phyloP scores from a whole-genome alignment of 2,113 vertebrate genomes.

The Myrmecophaga tridactyla region DNA sequence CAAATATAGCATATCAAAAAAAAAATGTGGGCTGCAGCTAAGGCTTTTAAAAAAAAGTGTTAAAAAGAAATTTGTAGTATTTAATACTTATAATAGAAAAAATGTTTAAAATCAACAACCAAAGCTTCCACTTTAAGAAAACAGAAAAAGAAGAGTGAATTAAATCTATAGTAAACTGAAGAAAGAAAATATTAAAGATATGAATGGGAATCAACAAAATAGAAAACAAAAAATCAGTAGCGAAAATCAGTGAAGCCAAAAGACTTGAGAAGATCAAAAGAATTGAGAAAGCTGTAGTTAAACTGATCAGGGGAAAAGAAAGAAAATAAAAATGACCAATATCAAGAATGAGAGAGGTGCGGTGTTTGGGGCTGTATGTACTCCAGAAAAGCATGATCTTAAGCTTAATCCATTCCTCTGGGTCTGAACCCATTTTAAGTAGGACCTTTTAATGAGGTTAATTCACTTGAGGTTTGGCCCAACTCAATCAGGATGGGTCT shows the following conservation, averaged over 20 bases:
- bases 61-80: not conserved
- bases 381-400: too few relatives aligned
- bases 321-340: not conserved
- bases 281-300: not conserved
- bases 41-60: not conserved
- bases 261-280: not conserved
- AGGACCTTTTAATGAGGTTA: too few relatives aligned
- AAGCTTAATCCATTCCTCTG: too few relatives aligned
- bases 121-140: not conserved
- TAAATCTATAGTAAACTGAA: not conserved
- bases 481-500: too few relatives aligned
- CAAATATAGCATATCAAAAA: not conserved
- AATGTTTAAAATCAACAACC: not conserved
- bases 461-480: too few relatives aligned
- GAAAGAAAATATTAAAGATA: not conserved
- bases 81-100: not conserved
- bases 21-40: not conserved
- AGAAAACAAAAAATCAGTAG: not conserved
- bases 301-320: not conserved
- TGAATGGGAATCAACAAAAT: not conserved
- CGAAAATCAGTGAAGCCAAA: too few relatives aligned
- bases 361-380: too few relatives aligned
- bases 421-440: too few relatives aligned
- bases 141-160: conserved; percentile 17
- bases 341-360: too few relatives aligned